phyloP scores from a whole-genome alignment of 2,797 vertebrate genomes.

The Pangasius djambal region DNA sequence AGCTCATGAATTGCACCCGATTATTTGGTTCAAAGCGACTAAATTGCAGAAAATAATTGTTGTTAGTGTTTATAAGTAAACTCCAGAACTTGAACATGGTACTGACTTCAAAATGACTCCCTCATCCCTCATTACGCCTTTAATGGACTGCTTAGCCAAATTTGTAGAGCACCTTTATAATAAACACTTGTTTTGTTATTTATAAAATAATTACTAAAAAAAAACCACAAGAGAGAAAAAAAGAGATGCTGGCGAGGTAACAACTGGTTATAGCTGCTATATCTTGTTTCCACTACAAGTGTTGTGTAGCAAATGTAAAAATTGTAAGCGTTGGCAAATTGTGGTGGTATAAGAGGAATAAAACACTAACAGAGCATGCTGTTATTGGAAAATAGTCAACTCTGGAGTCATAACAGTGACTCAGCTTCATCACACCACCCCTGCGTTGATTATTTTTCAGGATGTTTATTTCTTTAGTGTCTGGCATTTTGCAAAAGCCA shows the following conservation, averaged over 20 bases:
- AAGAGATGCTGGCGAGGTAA: too few relatives aligned
- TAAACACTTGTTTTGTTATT: background rate
- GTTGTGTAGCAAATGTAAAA: too few relatives aligned
- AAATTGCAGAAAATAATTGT: background rate
- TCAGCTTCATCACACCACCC: too few relatives aligned
- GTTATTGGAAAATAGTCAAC: background rate
- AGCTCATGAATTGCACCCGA: background rate
- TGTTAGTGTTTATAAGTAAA: background rate
- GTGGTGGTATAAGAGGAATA: background rate
- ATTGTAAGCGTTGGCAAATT: background rate
- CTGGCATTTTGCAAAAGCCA: background rate
- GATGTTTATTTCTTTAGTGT: background rate
- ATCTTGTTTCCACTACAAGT: background rate
- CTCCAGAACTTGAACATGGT: background rate
- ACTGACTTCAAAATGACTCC: background rate
- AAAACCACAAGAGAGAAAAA: background rate
- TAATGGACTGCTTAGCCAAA: background rate
- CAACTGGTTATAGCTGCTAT: background rate
- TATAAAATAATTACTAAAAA: background rate
- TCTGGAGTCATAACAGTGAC: too few relatives aligned
- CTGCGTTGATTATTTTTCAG: too few relatives aligned
- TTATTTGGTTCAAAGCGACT: background rate
- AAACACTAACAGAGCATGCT: background rate
- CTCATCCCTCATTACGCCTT: slow-evolving; percentile 1
- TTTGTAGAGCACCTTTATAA: background rate